phyloP scores from a whole-genome alignment of 2,113 vertebrate species.

The Gymnocephalus cernua region DNA sequence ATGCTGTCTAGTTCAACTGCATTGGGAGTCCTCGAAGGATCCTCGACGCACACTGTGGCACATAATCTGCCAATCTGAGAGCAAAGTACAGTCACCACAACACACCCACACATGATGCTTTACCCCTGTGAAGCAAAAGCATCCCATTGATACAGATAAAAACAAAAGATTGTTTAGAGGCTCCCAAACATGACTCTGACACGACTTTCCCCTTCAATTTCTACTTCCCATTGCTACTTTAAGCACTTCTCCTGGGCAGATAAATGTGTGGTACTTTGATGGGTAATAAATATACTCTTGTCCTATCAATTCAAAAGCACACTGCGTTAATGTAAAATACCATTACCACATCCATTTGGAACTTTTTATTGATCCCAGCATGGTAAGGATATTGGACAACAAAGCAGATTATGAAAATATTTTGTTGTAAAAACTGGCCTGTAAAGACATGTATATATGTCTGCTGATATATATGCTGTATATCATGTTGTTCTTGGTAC shows the following conservation, averaged over 20 bases:
- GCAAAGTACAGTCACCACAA: conserved; percentile 36
- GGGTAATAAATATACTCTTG: conserved; percentile 19
- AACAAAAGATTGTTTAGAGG: conserved; percentile 19
- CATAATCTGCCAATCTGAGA: conserved; percentile 76
- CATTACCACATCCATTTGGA: conserved; percentile 6
- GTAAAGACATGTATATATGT: background rate
- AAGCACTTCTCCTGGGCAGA: conserved; percentile 16
- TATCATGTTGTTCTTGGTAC: background rate
- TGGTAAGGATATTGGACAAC: background rate
- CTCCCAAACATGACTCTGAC: conserved; percentile 13
- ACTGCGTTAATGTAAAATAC: background rate
- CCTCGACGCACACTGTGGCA: conserved; percentile 72
- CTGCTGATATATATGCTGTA: background rate
- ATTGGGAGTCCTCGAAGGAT: conserved; percentile 72
- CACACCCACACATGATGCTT: conserved; percentile 28
- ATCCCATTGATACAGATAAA: conserved; percentile 27
- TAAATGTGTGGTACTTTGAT: background rate
- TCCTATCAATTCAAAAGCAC: conserved; percentile 6
- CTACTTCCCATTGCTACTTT: conserved; percentile 8
- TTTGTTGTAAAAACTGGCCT: background rate
- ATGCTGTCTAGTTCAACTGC: conserved; percentile 81
- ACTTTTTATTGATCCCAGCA: background rate
- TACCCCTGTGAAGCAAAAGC: conserved; percentile 33
- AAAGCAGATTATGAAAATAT: background rate
- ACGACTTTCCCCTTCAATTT: background rate